phyloP scores from a whole-genome alignment of 2,888 invertebrate species.

The Caenorhabditis zanzibari region DNA sequence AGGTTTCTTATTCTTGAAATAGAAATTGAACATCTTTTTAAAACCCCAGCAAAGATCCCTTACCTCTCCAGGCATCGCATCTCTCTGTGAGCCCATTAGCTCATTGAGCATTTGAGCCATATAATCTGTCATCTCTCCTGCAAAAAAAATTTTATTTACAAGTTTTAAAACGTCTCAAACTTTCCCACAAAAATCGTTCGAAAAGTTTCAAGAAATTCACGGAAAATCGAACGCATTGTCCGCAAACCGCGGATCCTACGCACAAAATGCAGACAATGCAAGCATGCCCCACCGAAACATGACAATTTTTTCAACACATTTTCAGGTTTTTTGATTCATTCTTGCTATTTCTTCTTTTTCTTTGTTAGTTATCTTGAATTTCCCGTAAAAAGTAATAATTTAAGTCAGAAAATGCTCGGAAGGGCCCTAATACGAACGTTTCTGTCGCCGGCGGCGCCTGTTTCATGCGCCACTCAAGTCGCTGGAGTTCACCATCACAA shows the following conservation, averaged over 20 bases:
- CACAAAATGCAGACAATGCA: slow-evolving; percentile 23
- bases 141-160: neutral
- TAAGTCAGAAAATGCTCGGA: no score
- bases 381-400: neutral
- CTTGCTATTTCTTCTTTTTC: neutral
- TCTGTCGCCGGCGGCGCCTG: slow-evolving; percentile 38
- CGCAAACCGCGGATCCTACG: neutral
- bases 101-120: slow-evolving; percentile 77
- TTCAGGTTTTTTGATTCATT: neutral
- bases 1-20: no score
- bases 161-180: neutral
- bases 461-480: slow-evolving; percentile 57
- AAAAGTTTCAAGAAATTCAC: neutral
- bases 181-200: neutral
- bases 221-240: slow-evolving; percentile 4
- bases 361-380: slow-evolving; percentile 2
- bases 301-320: slow-evolving; percentile 34
- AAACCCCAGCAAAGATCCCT: no score
- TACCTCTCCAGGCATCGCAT: slow-evolving; percentile 70
- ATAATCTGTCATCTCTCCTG: slow-evolving; percentile 72
- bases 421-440: slow-evolving; percentile 43
- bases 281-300: slow-evolving; percentile 44
- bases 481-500: slow-evolving; percentile 80
- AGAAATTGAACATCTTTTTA: no score
- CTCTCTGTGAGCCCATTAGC: slow-evolving; percentile 72